These are phyloP conservation scores for Barnardius zonarius DNA, from an alignment of 2,113 vertebrate species.

Conservation along the genomic window DNA sequence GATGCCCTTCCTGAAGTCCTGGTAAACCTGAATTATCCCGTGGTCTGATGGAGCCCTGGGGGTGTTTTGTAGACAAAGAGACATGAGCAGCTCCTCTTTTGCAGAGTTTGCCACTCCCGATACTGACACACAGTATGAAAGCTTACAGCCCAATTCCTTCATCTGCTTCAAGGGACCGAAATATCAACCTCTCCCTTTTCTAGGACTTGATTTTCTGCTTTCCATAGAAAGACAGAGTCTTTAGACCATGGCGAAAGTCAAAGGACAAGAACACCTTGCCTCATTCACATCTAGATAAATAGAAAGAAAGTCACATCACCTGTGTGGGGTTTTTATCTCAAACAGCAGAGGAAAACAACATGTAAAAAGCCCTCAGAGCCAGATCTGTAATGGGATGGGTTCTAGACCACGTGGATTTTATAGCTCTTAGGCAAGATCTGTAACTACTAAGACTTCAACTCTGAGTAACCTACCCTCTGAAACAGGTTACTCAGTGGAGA, in stretches of 20 bases:
- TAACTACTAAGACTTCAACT: background rate
- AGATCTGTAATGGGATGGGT: background rate
- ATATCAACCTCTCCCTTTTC: background rate
- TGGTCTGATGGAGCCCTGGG: background rate
- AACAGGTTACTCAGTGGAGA: background rate
- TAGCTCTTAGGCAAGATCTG: background rate
- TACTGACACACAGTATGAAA: background rate
- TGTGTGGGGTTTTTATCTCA: background rate
- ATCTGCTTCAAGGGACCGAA: background rate
- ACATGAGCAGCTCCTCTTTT: background rate
- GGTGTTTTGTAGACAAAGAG: background rate
- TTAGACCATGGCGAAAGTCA: background rate
- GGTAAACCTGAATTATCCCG: background rate
- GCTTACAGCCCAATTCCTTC: background rate
- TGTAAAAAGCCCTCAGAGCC: background rate
- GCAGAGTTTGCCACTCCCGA: background rate
- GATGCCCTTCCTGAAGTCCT: accelerated
- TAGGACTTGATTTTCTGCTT: background rate
- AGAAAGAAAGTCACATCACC: background rate
- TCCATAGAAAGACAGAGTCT: background rate
- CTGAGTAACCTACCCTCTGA: background rate
- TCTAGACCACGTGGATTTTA: background rate
- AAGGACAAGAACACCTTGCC: background rate
- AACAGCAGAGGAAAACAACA: background rate
- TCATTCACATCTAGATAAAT: background rate